Conservation (phyloP, 2,797 vertebrate genomes). For the Sphaeramia orbicularis region DNA sequence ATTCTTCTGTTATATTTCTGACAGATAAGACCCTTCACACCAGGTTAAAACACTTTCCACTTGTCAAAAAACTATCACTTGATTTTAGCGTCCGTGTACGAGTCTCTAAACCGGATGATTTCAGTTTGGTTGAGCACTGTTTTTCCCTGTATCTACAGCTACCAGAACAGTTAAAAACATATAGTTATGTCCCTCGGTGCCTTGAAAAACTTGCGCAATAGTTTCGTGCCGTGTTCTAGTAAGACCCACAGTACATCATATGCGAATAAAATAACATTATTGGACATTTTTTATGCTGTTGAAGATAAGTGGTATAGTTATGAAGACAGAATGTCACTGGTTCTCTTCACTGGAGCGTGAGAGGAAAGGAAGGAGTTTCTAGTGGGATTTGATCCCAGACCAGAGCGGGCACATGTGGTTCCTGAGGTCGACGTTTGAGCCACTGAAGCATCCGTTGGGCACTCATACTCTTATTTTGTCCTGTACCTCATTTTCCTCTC, state of each 20-base stretch:
- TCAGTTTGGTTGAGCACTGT: no score
- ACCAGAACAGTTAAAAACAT: no score
- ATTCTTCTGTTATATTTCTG: no score
- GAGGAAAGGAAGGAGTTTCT: slow-evolving; percentile 51
- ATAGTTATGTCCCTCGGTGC: no score
- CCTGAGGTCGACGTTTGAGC: slow-evolving; percentile 55
- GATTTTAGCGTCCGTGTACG: no score
- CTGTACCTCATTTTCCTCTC: slow-evolving; percentile 61
- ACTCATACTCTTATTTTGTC: slow-evolving; percentile 56
- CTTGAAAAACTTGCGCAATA: no score
- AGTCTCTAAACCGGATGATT: no score
- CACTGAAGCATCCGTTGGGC: slow-evolving; percentile 62
- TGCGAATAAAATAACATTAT: slow-evolving; percentile 1
- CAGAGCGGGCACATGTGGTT: slow-evolving; percentile 61
- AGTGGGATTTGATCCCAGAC: slow-evolving; percentile 36
- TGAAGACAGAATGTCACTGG: slow-evolving; percentile 31
- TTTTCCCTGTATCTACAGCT: no score
- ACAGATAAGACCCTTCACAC: no score
- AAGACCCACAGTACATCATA: background rate
- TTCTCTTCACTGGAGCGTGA: slow-evolving; percentile 24
- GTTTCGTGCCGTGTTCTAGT: no score
- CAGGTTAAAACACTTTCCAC: no score
- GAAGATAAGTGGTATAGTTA: background rate
- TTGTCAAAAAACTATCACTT: no score
- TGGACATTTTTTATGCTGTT: slow-evolving; percentile 28